These are phyloP conservation scores for Plagiodera versicolora DNA, from an alignment of 2,888 invertebrate genomes.

Conservation along the genomic window DNA sequence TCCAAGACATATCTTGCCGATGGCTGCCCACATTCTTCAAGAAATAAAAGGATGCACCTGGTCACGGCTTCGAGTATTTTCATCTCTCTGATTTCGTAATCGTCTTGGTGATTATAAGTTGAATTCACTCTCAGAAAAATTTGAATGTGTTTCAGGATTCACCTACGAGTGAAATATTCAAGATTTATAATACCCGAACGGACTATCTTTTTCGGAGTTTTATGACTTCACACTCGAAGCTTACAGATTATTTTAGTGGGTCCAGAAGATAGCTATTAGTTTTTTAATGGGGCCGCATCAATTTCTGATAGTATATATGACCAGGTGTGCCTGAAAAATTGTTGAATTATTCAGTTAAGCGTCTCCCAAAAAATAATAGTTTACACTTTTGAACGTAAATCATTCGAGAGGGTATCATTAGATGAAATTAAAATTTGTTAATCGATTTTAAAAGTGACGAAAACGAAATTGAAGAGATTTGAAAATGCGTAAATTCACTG, in stretches of 20 bases:
- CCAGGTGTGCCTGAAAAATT: conserved; percentile 20
- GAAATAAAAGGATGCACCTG: conserved; percentile 10
- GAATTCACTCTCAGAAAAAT: too few species aligned
- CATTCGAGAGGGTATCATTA: not conserved
- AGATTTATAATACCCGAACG: not conserved
- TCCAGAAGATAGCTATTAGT: conserved; percentile 16
- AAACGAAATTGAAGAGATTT: too few species aligned
- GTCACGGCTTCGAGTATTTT: not conserved
- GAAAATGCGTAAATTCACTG: too few species aligned
- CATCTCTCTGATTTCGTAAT: not conserved
- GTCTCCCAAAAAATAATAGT: conserved; percentile 19
- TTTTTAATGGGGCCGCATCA: conserved; percentile 11
- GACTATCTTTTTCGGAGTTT: not conserved
- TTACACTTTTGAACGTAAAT: conserved; percentile 23
- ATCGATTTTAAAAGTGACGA: not conserved
- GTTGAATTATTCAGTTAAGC: conserved; percentile 21
- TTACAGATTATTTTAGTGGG: conserved; percentile 21
- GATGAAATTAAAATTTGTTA: too few species aligned
- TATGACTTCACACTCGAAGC: not conserved
- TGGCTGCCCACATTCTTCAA: not conserved
- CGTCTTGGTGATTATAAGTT: not conserved
- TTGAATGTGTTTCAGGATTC: too few species aligned
- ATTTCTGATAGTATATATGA: conserved; percentile 17
- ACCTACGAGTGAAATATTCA: too few species aligned
- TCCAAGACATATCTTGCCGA: not conserved